Percentiles rank a stretch among this genome's conserved stretches.
Conservation (phyloP, 2,888 invertebrate species). For the Pinctada fucata region DNA sequence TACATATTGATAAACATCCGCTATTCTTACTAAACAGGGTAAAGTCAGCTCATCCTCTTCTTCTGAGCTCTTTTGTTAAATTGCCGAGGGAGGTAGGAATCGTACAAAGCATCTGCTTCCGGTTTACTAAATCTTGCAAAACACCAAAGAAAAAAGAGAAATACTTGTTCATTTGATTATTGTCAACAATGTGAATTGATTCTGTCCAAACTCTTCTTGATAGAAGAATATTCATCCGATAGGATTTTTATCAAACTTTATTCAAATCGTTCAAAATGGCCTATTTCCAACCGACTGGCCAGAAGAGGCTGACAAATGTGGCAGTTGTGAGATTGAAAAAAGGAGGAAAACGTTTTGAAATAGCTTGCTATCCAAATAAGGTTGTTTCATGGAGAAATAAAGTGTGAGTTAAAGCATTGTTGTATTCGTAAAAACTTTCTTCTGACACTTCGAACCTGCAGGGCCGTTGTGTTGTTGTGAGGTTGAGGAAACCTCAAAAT, state of each 20-base stretch:
- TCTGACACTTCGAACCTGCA: no score
- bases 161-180: no score
- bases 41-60: constrained; percentile 5
- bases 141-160: no score
- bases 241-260: no score
- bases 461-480: no score
- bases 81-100: constrained; percentile 8
- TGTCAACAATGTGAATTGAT: no score
- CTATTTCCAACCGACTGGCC: constrained; percentile 88
- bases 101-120: constrained; percentile 32
- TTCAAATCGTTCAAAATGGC: no score
- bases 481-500: no score
- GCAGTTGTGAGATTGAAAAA: constrained; percentile 98
- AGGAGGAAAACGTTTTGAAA: constrained; percentile 97
- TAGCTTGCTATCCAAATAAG: constrained; percentile 99
- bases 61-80: constrained; percentile 25
- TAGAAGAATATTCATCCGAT: no score
- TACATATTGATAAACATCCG: not conserved
- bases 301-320: constrained; percentile 98
- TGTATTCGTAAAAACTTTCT: no score
- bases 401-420: no score
- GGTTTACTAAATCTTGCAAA: constrained; percentile 39
- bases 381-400: constrained; percentile 98
- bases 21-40: not conserved
- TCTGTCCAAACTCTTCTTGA: no score